Evolutionary conservation across 2,888 invertebrate genomes (phyloP).

Genomic region (Asteroscopus sphinx): DNA sequence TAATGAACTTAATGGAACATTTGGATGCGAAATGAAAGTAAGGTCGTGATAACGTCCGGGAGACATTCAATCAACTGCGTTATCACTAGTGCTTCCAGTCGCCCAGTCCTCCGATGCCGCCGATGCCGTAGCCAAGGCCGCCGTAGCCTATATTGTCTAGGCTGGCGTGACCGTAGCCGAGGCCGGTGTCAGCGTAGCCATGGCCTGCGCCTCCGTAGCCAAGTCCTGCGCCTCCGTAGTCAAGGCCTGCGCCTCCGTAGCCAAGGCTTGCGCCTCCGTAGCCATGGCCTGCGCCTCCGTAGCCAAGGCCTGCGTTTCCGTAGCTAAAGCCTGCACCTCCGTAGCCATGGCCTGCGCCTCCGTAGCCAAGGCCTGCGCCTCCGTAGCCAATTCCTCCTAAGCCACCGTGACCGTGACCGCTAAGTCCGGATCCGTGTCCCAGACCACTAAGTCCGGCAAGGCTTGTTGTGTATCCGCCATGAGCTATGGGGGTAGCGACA

Average conservation of each 20-base stretch:
- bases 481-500: slow-evolving; percentile 51
- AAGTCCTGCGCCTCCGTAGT: slow-evolving; percentile 36
- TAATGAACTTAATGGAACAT: slow-evolving; percentile 46
- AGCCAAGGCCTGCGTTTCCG: too few relatives aligned
- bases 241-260: slow-evolving; percentile 47
- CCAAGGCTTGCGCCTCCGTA: slow-evolving; percentile 12
- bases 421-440: slow-evolving; percentile 10
- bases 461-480: slow-evolving; percentile 48
- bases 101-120: slow-evolving; percentile 41
- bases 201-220: too few relatives aligned
- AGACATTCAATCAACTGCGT: slow-evolving; percentile 33
- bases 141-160: too few relatives aligned
- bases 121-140: slow-evolving; percentile 38
- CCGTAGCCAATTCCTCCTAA: slow-evolving; percentile 48
- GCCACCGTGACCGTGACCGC: slow-evolving; percentile 37
- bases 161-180: neutral
- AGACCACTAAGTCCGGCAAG: slow-evolving; percentile 50
- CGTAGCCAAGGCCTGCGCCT: slow-evolving; percentile 29
- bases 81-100: slow-evolving; percentile 62
- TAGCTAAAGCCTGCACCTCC: slow-evolving; percentile 13
- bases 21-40: slow-evolving; percentile 56
- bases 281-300: too few relatives aligned
- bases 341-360: too few relatives aligned
- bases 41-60: slow-evolving; percentile 50
- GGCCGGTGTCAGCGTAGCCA: slow-evolving; percentile 11